A percentile compares a stretch with the other conserved stretches of the same genome.
Evolutionary conservation across 2,797 vertebrate species (phyloP).

Genomic region (Mormyrops boulengeri): DNA sequence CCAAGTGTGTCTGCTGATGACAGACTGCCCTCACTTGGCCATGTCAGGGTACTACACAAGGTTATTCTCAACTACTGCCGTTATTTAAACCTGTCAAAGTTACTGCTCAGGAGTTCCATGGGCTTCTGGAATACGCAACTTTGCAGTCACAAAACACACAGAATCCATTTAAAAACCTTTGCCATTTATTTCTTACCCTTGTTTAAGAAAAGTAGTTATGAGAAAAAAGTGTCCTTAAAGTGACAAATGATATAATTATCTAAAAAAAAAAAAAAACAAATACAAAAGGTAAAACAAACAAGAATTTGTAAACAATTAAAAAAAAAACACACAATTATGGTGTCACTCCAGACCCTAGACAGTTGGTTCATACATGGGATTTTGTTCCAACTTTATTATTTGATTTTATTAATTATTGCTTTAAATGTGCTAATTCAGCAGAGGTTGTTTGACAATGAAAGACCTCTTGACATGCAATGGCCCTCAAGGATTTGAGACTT

Average conservation of each 20-base stretch:
- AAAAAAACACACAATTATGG: background rate
- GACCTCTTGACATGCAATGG: background rate
- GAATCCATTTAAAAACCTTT: background rate
- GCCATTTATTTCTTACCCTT: background rate
- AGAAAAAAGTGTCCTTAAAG: background rate
- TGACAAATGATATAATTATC: background rate
- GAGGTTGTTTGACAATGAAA: background rate
- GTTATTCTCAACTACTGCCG: background rate
- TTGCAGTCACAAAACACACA: background rate
- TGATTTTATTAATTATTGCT: background rate
- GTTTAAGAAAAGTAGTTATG: background rate
- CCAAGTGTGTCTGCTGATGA: background rate
- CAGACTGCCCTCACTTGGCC: slow-evolving; percentile 15
- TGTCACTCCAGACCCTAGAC: background rate
- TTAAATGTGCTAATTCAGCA: background rate
- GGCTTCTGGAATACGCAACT: background rate
- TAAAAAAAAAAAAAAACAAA: background rate
- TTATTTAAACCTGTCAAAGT: background rate
- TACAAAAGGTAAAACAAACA: background rate
- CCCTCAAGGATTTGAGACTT: background rate
- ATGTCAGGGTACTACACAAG: background rate
- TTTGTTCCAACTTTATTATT: background rate
- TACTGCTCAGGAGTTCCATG: background rate
- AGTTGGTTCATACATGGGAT: background rate
- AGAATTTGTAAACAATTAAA: background rate